Evolutionary conservation across 92 coral and sea anemone species (phyloP).

Genomic region (Isaurus tuberculatus): DNA sequence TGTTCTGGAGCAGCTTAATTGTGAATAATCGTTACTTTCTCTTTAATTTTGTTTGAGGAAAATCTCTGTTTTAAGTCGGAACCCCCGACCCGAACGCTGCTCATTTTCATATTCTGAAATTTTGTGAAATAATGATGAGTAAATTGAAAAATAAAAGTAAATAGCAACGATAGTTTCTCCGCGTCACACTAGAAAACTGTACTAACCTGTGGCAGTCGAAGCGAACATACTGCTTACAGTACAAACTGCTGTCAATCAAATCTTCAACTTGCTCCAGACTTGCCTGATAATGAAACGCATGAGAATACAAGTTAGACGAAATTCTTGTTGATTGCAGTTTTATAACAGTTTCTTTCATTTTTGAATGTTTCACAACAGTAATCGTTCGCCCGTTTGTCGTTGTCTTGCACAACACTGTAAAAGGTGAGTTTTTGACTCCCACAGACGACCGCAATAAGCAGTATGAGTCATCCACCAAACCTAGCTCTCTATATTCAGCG

Average conservation of each 20-base stretch:
- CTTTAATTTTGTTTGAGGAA: too few species aligned
- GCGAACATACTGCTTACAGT: constrained; percentile 26
- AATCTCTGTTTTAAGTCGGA: too few species aligned
- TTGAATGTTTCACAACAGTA: constrained; percentile 35
- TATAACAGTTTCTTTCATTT: constrained; percentile 12
- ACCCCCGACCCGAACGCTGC: too few species aligned
- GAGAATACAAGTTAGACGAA: background rate
- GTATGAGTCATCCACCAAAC: constrained; percentile 13
- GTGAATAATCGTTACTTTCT: too few species aligned
- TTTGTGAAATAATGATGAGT: too few species aligned
- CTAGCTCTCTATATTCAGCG: constrained; percentile 6
- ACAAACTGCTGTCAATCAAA: constrained; percentile 20
- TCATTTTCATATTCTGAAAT: too few species aligned
- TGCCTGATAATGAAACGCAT: constrained; percentile 23
- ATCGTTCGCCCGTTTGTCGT: constrained; percentile 2
- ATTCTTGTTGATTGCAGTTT: constrained; percentile 2
- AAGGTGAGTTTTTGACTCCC: background rate
- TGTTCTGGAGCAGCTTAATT: too few species aligned
- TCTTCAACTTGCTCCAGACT: background rate
- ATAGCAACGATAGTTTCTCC: too few species aligned
- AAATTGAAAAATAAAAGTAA: too few species aligned
- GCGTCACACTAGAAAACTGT: background rate
- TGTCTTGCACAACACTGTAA: constrained; percentile 19
- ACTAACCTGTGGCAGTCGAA: constrained; percentile 36
- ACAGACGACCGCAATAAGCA: constrained; percentile 9